Evolutionary conservation across 2,888 invertebrate genomes (phyloP).

Genomic region (Pollenia griseotomentosa): DNA sequence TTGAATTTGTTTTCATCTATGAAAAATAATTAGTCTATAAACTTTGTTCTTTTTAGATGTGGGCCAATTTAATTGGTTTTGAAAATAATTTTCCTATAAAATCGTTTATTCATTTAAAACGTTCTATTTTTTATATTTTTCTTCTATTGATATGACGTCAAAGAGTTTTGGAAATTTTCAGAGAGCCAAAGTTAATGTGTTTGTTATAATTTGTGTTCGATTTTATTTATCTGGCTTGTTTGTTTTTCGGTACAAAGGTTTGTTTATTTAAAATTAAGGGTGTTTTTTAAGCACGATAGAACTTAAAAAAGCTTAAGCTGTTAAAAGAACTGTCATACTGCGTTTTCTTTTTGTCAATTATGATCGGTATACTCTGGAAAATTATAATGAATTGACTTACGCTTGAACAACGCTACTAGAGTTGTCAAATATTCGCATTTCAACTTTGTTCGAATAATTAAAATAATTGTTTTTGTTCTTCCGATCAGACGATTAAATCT

Average conservation of each 20-base stretch:
- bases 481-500: too few relatives aligned
- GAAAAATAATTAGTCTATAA: neutral
- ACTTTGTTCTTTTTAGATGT: neutral
- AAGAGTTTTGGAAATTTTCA: slow-evolving; percentile 30
- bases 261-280: slow-evolving; percentile 10
- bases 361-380: too few relatives aligned
- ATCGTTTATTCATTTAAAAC: slow-evolving; percentile 12
- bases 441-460: too few relatives aligned
- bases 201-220: slow-evolving; percentile 9
- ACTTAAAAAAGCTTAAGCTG: too few relatives aligned
- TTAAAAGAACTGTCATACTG: too few relatives aligned
- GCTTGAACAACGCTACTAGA: too few relatives aligned
- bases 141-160: slow-evolving; percentile 47
- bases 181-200: slow-evolving; percentile 22
- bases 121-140: slow-evolving; percentile 24
- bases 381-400: too few relatives aligned
- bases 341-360: too few relatives aligned
- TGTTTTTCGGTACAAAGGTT: slow-evolving; percentile 14
- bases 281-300: too few relatives aligned
- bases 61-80: slow-evolving; percentile 1
- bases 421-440: too few relatives aligned
- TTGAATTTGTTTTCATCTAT: neutral
- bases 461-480: too few relatives aligned
- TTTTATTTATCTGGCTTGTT: neutral
- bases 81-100: neutral